phyloP scores from a whole-genome alignment of 2,113 vertebrate species.

The Leptocoma aspasia region DNA sequence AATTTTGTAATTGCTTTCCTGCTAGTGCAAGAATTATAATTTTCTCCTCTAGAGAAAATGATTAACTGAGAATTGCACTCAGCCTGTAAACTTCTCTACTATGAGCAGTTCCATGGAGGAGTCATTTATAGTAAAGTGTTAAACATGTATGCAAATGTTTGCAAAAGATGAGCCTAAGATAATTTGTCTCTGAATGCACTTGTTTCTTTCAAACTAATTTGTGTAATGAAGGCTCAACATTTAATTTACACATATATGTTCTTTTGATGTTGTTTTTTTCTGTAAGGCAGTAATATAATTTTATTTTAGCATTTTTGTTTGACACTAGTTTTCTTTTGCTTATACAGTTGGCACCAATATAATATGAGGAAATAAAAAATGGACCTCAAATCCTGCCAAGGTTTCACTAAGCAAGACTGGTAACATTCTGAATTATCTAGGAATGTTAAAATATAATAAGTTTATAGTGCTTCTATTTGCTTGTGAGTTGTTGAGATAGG shows the following conservation, averaged over 20 bases:
- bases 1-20: neutral
- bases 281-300: neutral
- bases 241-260: neutral
- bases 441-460: slow-evolving; percentile 49
- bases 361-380: slow-evolving; percentile 13
- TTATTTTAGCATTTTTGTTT: neutral
- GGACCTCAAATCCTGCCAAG: neutral
- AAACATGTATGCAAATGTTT: neutral
- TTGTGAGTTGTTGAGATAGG: slow-evolving; percentile 39
- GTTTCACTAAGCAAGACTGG: slow-evolving; percentile 9
- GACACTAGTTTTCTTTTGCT: neutral
- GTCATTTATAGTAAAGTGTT: neutral
- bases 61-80: neutral
- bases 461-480: slow-evolving; percentile 45
- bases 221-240: neutral
- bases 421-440: slow-evolving; percentile 50
- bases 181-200: neutral
- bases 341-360: neutral
- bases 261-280: neutral
- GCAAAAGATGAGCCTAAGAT: neutral
- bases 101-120: neutral
- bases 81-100: neutral
- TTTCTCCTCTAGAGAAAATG: neutral
- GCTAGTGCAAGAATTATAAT: neutral
- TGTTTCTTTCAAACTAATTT: neutral